phyloP scores from a whole-genome alignment of 2,888 invertebrate genomes.

The Megalurothrips usitatus region DNA sequence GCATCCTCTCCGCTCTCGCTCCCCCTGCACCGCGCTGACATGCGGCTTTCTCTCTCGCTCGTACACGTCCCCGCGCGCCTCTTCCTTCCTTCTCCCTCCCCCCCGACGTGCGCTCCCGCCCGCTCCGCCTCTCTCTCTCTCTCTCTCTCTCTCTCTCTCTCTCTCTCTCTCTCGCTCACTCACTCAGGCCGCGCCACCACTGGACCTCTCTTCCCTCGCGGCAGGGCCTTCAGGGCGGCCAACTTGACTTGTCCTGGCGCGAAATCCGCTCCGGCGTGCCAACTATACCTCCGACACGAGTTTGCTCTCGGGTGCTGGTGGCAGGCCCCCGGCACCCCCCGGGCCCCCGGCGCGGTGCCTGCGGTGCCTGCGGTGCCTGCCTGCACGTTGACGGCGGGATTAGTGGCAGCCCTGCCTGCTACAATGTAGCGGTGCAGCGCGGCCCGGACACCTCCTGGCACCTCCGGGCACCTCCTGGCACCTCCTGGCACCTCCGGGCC shows the following conservation, averaged over 20 bases:
- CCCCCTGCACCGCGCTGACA: neutral
- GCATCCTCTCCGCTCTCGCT: neutral
- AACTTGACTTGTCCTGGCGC: slow-evolving; percentile 24
- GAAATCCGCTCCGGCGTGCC: neutral
- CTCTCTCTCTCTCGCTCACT: neutral
- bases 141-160: neutral
- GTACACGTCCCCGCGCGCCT: neutral
- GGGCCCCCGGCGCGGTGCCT: too few species aligned
- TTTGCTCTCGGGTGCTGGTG: neutral
- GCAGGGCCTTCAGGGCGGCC: neutral
- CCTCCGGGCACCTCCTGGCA: too few species aligned
- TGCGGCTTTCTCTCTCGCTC: too few species aligned
- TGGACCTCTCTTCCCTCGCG: neutral
- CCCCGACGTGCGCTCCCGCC: neutral
- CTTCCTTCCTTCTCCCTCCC: neutral
- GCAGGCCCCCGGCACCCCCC: neutral
- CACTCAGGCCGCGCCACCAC: neutral
- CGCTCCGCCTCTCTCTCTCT: too few species aligned
- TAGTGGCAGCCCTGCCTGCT: neutral
- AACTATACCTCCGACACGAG: slow-evolving; percentile 1
- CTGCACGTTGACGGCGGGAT: neutral
- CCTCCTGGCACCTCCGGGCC: too few species aligned
- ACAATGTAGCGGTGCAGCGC: neutral
- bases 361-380: neutral
- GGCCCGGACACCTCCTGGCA: neutral